A percentile compares a stretch with the other conserved stretches of the same genome.
These are phyloP conservation scores for Pseudanteris insignis DNA, from an alignment of 2,888 invertebrate genomes.

Conservation along the genomic window DNA sequence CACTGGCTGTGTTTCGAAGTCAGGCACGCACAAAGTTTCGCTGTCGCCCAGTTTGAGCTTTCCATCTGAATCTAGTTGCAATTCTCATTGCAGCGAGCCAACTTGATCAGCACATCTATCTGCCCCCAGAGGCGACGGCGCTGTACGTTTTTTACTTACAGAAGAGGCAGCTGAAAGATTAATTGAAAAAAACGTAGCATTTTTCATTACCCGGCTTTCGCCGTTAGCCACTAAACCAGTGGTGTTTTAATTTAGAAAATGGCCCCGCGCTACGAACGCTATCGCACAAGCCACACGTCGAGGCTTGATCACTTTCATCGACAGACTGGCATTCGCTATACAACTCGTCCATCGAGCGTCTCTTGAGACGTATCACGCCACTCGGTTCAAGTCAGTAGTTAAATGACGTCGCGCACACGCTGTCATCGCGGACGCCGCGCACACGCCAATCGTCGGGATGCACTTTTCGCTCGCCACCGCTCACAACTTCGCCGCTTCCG, in stretches of 20 bases:
- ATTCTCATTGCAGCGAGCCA: too few relatives aligned
- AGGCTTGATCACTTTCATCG: slow-evolving; percentile 43
- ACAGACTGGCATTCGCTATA: slow-evolving; percentile 15
- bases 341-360: slow-evolving; percentile 13
- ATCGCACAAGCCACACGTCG: slow-evolving; percentile 33
- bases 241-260: slow-evolving; percentile 42
- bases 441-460: slow-evolving; percentile 10
- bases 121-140: too few relatives aligned
- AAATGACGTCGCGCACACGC: slow-evolving; percentile 10
- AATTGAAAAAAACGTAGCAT: slow-evolving; percentile 33
- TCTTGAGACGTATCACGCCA: slow-evolving; percentile 17
- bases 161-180: slow-evolving; percentile 38
- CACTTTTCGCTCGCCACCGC: slow-evolving; percentile 3
- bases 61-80: too few relatives aligned
- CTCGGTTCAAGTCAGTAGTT: slow-evolving; percentile 13
- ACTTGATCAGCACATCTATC: too few relatives aligned
- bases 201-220: slow-evolving; percentile 39
- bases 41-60: too few relatives aligned
- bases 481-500: slow-evolving; percentile 2
- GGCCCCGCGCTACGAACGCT: slow-evolving; percentile 22
- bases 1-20: too few relatives aligned
- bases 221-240: slow-evolving; percentile 32
- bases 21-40: too few relatives aligned
- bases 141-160: too few relatives aligned
- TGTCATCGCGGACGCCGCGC: slow-evolving; percentile 1